Percentiles rank a stretch among this genome's conserved stretches.
phyloP scores from a whole-genome alignment of 2,113 vertebrate species.

The Tinamus guttatus region DNA sequence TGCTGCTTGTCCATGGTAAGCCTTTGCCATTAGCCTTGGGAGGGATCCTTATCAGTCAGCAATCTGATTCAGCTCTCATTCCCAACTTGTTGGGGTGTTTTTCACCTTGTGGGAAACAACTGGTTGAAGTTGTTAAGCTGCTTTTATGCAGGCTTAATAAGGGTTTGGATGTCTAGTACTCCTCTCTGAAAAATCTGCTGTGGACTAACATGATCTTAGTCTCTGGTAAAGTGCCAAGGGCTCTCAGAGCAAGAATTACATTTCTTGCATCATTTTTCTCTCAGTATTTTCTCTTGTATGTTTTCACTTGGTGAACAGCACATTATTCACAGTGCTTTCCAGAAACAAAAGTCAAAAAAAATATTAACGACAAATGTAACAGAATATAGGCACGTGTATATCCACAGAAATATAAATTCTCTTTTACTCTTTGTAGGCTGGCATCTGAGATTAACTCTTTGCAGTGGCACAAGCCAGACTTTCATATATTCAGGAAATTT shows the following conservation, averaged over 20 bases:
- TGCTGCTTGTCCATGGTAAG: neutral
- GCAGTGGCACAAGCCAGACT: neutral
- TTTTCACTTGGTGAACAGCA: neutral
- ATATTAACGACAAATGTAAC: neutral
- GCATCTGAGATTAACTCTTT: constrained; percentile 46
- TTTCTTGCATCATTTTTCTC: neutral
- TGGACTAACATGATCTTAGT: neutral
- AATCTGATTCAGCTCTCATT: constrained; percentile 51
- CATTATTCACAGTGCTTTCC: neutral
- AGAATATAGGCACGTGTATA: neutral
- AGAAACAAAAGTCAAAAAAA: neutral
- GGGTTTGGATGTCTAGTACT: neutral
- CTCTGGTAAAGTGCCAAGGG: neutral
- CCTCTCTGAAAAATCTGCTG: constrained; percentile 21
- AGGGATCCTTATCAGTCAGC: constrained; percentile 43
- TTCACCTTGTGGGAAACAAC: constrained; percentile 42
- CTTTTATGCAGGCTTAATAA: constrained; percentile 24
- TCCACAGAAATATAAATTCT: neutral
- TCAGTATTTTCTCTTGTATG: neutral
- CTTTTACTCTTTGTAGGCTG: neutral
- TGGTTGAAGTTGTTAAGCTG: constrained; percentile 42
- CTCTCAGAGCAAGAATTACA: neutral
- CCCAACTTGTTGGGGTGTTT: neutral
- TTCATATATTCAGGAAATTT: constrained; percentile 11
- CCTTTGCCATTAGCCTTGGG: constrained; percentile 51